These are phyloP conservation scores for Taphrorychus bicolor DNA, from an alignment of 2,888 invertebrate genomes.

Conservation along the genomic window DNA sequence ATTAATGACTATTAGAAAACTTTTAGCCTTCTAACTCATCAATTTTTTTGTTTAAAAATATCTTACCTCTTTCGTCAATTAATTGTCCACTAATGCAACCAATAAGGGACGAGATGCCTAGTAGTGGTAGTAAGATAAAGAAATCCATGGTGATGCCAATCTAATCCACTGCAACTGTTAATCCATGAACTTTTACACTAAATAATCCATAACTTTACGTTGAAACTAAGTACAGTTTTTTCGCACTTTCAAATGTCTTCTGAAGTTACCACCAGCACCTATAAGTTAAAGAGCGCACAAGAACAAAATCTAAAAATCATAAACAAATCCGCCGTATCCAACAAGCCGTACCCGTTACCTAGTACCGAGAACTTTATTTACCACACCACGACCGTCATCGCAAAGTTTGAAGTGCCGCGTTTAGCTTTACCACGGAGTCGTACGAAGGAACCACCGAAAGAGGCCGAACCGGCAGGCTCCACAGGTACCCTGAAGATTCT, in stretches of 20 bases:
- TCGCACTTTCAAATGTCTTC: not conserved
- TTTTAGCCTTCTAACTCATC: too few relatives aligned
- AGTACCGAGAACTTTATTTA: conserved; percentile 20
- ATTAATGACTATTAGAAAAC: too few relatives aligned
- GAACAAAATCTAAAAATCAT: conserved; percentile 16
- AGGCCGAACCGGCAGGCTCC: conserved; percentile 15
- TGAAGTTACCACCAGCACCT: not conserved
- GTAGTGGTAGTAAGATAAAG: conserved; percentile 28
- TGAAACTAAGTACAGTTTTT: too few relatives aligned
- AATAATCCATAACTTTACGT: not conserved
- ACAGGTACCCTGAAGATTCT: conserved; percentile 31
- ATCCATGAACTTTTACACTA: not conserved
- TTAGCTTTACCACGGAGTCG: conserved; percentile 10
- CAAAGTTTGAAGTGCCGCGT: conserved; percentile 21
- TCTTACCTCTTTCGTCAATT: conserved; percentile 52
- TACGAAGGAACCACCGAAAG: conserved; percentile 23
- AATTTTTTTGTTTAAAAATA: not conserved
- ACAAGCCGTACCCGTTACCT: conserved; percentile 5
- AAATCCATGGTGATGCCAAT: conserved; percentile 38
- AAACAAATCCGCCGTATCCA: conserved; percentile 23
- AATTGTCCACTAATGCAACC: conserved; percentile 23
- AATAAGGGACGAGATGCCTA: conserved; percentile 17
- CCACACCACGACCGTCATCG: conserved; percentile 8
- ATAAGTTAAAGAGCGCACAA: too few relatives aligned
- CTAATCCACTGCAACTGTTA: not conserved